phyloP scores from a whole-genome alignment of 2,113 vertebrate genomes.

The Capreolus pygargus region DNA sequence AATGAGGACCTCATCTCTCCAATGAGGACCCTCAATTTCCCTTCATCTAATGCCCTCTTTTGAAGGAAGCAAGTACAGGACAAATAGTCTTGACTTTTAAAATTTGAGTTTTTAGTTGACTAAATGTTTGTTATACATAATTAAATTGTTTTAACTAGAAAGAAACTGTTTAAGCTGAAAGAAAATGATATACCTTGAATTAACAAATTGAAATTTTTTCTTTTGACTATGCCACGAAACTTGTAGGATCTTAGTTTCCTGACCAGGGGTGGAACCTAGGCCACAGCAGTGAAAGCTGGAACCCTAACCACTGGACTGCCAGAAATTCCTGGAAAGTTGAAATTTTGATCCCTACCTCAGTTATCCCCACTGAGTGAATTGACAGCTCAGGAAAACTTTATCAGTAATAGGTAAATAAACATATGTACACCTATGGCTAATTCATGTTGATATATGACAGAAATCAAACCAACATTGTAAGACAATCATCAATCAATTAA shows the following conservation, averaged over 20 bases:
- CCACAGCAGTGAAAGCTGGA: background rate
- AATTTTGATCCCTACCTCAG: background rate
- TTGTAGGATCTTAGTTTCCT: background rate
- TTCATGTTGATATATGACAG: background rate
- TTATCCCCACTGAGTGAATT: background rate
- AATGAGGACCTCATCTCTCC: background rate
- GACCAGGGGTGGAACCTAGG: background rate
- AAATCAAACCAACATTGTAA: background rate
- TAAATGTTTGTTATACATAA: background rate
- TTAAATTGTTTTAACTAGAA: background rate
- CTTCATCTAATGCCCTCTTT: background rate
- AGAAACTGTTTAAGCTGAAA: background rate
- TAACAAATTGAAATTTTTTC: background rate
- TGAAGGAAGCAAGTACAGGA: background rate
- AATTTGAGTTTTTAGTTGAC: background rate
- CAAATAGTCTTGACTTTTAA: background rate
- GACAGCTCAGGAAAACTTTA: background rate
- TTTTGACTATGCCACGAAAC: background rate
- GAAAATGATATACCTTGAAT: background rate
- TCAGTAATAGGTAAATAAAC: background rate
- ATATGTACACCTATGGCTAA: background rate
- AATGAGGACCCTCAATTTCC: background rate
- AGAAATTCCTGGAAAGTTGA: background rate
- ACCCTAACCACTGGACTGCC: background rate
- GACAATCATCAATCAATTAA: background rate